These are phyloP conservation scores for Sialis fuliginosa DNA, from an alignment of 2,888 invertebrate species.

Conservation along the genomic window DNA sequence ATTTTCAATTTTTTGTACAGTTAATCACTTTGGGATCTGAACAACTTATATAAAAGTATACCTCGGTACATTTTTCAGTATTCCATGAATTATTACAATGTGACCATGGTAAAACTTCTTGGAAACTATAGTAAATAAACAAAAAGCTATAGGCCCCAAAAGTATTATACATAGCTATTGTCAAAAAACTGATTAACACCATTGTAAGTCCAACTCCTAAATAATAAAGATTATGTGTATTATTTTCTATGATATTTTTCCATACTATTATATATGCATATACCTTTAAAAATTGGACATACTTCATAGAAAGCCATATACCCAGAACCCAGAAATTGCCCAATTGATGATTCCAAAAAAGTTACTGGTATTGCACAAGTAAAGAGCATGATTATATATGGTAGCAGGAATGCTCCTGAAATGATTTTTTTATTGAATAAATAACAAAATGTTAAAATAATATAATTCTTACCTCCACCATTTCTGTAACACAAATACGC, in stretches of 20 bases:
- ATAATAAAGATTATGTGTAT: background rate
- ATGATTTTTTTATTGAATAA: conserved; percentile 6
- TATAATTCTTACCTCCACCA: conserved; percentile 49
- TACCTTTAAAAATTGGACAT: conserved; percentile 75
- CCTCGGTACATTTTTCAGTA: conserved; percentile 50
- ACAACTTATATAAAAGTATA: conserved; percentile 14
- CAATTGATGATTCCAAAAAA: conserved; percentile 71
- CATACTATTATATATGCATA: background rate
- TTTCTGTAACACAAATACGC: conserved; percentile 74
- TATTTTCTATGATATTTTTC: too few relatives aligned
- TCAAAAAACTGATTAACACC: conserved; percentile 61
- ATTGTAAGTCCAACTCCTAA: conserved; percentile 75
- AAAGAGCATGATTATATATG: conserved; percentile 64
- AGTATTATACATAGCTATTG: conserved; percentile 69
- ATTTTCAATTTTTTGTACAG: too few relatives aligned
- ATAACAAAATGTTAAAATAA: background rate
- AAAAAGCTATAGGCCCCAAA: conserved; percentile 72
- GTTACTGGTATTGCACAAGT: conserved; percentile 76
- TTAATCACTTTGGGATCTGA: too few relatives aligned
- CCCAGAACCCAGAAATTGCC: conserved; percentile 70
- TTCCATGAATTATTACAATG: conserved; percentile 71
- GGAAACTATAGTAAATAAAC: conserved; percentile 57
- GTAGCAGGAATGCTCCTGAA: conserved; percentile 73
- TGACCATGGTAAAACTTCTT: conserved; percentile 54
- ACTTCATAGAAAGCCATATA: conserved; percentile 67